These are phyloP conservation scores for Epinephelus malabaricus DNA, from an alignment of 2,797 vertebrate species.

Conservation along the genomic window DNA sequence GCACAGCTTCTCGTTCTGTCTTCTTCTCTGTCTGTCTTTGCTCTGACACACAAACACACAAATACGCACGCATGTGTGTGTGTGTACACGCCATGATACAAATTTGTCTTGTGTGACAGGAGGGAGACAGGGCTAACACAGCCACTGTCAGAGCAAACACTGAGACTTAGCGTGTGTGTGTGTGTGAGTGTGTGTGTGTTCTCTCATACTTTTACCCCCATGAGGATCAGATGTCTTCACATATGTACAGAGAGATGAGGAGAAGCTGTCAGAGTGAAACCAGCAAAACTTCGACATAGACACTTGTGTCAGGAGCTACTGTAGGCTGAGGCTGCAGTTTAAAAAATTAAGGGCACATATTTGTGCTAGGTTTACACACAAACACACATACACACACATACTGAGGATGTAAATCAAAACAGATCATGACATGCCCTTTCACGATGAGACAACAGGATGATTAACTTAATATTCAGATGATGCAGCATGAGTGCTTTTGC, in stretches of 20 bases:
- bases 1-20: background rate
- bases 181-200: background rate
- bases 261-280: constrained; percentile 36
- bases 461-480: background rate
- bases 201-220: constrained; percentile 20
- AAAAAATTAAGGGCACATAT: constrained; percentile 16
- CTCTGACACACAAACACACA: constrained; percentile 15
- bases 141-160: constrained; percentile 40
- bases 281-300: constrained; percentile 9
- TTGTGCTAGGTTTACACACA: constrained; percentile 4
- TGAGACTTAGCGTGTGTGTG: constrained; percentile 2
- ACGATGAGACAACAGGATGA: background rate
- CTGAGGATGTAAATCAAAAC: constrained; percentile 7
- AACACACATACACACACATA: background rate
- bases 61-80: constrained; percentile 11
- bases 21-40: background rate
- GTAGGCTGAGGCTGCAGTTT: background rate
- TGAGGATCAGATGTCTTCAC: constrained; percentile 31
- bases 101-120: constrained; percentile 23
- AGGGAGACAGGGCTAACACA: constrained; percentile 32
- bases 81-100: background rate
- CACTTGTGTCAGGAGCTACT: background rate
- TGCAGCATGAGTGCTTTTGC: background rate
- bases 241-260: constrained; percentile 31
- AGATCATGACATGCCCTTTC: background rate